Evolutionary conservation across 1,140 invertebrate species (phyloP).

Genomic region (Hyles euphorbiae): DNA sequence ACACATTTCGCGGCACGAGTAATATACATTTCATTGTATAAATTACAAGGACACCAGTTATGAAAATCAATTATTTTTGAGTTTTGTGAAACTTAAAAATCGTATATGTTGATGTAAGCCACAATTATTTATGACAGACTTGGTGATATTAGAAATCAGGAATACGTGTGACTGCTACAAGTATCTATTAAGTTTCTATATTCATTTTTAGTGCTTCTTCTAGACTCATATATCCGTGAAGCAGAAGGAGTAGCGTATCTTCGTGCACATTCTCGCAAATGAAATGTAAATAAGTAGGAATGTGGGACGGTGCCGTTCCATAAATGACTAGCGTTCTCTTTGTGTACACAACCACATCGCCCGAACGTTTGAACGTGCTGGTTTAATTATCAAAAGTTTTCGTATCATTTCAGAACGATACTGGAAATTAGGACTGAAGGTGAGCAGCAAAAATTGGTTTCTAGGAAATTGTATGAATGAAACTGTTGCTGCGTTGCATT

Average conservation of each 20-base stretch:
- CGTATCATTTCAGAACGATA: slow-evolving; percentile 27
- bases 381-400: slow-evolving; percentile 39
- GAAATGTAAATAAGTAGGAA: slow-evolving; percentile 48
- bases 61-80: no score
- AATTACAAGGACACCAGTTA: no score
- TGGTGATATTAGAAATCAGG: no score
- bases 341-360: slow-evolving; percentile 20
- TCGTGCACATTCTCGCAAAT: slow-evolving; percentile 31
- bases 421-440: neutral
- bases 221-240: neutral
- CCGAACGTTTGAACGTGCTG: slow-evolving; percentile 10
- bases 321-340: slow-evolving; percentile 13
- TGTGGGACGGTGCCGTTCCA: slow-evolving; percentile 25
- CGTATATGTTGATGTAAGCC: no score
- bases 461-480: no score
- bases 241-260: slow-evolving; percentile 3
- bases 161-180: no score
- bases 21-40: no score
- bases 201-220: neutral
- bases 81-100: no score
- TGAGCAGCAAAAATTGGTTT: neutral
- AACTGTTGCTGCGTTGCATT: no score
- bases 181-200: no score
- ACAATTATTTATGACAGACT: no score
- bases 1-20: no score